Conservation (phyloP, 2,113 vertebrate genomes). For the Fregetta grallaria region DNA sequence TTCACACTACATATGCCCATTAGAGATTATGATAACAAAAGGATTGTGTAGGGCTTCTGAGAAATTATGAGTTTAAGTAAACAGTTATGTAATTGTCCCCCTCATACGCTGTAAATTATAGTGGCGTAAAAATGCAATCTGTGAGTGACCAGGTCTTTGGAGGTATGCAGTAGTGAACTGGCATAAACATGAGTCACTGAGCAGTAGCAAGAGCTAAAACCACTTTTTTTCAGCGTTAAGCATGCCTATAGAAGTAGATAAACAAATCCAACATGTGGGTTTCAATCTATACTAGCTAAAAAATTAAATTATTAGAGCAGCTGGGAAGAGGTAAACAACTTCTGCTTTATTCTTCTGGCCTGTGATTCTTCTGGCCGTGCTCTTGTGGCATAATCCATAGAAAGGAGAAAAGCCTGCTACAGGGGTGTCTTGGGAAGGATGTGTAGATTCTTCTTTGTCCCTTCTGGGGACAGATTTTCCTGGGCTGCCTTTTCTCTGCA, state of each 20-base stretch:
- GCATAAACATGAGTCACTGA: constrained; percentile 1
- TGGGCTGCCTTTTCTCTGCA: not conserved
- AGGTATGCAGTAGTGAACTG: not conserved
- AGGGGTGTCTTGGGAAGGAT: not conserved
- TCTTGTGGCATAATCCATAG: not conserved
- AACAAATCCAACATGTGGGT: fast-evolving
- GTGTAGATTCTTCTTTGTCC: not conserved
- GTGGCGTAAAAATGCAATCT: constrained; percentile 44
- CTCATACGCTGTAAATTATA: constrained; percentile 62
- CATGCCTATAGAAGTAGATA: not conserved
- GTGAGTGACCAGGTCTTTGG: constrained; percentile 44
- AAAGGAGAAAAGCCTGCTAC: not conserved
- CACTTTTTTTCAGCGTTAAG: not conserved
- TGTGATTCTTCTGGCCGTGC: not conserved
- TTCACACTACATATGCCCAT: constrained; percentile 41
- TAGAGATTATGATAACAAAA: constrained; percentile 71
- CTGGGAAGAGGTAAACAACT: not conserved
- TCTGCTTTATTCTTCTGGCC: not conserved
- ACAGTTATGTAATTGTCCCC: constrained; percentile 70
- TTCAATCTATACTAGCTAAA: not conserved
- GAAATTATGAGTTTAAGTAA: constrained; percentile 61
- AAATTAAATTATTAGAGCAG: not conserved
- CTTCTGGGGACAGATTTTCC: not conserved
- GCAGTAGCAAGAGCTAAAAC: not conserved
- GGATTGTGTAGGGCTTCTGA: constrained; percentile 65